Base-by-base conservation (phyloP, 2,113 vertebrate genomes). In the Ptilonorhynchus violaceus region DNA sequence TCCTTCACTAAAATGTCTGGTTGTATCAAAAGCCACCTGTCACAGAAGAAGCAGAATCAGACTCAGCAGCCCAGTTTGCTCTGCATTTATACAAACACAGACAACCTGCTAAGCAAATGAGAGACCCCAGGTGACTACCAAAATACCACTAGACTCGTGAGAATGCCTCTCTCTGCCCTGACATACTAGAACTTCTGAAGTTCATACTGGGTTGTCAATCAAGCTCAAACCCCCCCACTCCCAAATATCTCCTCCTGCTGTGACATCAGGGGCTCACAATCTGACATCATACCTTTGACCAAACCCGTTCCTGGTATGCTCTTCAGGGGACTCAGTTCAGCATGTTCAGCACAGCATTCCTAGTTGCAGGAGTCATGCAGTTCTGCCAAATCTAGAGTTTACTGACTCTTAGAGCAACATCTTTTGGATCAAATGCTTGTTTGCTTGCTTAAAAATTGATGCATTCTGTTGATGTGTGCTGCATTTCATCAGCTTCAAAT, bases 1-100 rank as follows among this genome's bases (percentile, higher is more conserved):
- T 83, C 96, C 95, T 96, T 98, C 97, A 59, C 98, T 98, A 96
- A 98, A 97, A 94, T 96, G 96, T 82, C 96, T 96, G 86, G 96
- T 97, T 47, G 92, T 97, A 85, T 98, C 97, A 95, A 98, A 97
- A 69, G 94, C 97, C 69, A 98, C 98, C 98, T 98, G 96, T 92
- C 76, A 92, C 86, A 91, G 96, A 97, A 96, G 76, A 97, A 95
- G 92, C 76, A 83, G 89, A 96, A 97, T 84, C 76, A 95, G 84
- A 94, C 63, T 77, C 42, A 59, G 20, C 58, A 82, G 69, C 41
- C 47, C 58, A 88, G 30, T 59, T 76, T 82, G n/a, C 42, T 4
- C 0, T 35, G 35, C 77, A 50, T 67, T 91, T 81, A 39, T 37
- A 79, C 21, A 86, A 77, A 82, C n/a, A 85, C 37, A 91, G 47